A percentile compares a stretch with the other conserved stretches of the same genome.
These are phyloP conservation scores for Microctonus aethiopoides DNA, from an alignment of 2,888 invertebrate genomes.

Conservation along the genomic window DNA sequence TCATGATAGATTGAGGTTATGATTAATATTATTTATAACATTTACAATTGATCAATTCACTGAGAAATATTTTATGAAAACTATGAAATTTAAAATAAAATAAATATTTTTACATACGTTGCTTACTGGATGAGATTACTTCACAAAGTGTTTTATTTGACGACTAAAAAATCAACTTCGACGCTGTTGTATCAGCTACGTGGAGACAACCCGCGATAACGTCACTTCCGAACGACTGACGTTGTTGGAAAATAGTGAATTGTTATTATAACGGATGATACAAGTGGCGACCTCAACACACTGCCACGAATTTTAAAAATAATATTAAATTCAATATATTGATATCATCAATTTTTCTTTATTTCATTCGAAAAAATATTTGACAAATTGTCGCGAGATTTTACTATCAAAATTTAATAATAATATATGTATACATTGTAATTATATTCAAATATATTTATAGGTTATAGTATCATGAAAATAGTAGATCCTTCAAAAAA, in stretches of 20 bases:
- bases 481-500: too few species aligned
- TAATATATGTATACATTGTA: too few species aligned
- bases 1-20: not conserved
- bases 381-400: too few species aligned
- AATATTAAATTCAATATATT: not conserved
- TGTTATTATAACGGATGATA: conserved; percentile 4
- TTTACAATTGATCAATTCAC: not conserved
- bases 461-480: too few species aligned
- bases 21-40: not conserved
- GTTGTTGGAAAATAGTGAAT: conserved; percentile 42
- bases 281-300: not conserved
- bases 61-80: not conserved
- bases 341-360: not conserved
- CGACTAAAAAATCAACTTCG: conserved; percentile 41
- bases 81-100: conserved; percentile 3
- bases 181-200: conserved; percentile 50
- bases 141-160: conserved; percentile 46
- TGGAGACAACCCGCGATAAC: conserved; percentile 52
- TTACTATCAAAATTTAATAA: too few species aligned
- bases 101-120: conserved; percentile 46
- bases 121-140: conserved; percentile 38
- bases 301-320: conserved; percentile 9
- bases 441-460: too few species aligned
- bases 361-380: too few species aligned
- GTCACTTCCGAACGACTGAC: conserved; percentile 59